Base-by-base conservation (phyloP, 2,888 invertebrate species). In the Malachius bipustulatus region DNA sequence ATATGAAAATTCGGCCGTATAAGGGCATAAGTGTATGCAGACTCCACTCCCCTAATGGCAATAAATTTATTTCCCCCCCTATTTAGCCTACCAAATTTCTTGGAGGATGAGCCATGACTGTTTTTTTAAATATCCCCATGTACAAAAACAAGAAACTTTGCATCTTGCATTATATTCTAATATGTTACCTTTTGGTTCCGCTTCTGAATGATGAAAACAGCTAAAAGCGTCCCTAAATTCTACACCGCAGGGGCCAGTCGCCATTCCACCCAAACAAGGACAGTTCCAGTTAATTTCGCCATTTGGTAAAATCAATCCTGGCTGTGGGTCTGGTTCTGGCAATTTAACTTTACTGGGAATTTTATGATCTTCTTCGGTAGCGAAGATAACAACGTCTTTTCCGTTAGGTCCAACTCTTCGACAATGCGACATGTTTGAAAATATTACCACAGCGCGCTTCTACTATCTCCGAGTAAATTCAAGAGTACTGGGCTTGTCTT, bases 201-300 rank as follows among this genome's bases (percentile, higher is more conserved):
- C 80, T 38, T 74, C 74, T 45, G 87, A 88, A 62, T 88, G 84
- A 59, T 94, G 93, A 60, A 94, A 94, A 63, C 96, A 96, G 16
- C 87, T 81, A 62, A 96, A 93, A 2, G 94, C 91, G 47, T 90
- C 84, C 27, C 94, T 70, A 64, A 96, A 96, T 60, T 90, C 82
- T 9, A 82, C 71, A 1, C 91, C 94, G 60, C 96, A 96, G 1
- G 96, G 94, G 0, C 96, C 94, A 0, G 89, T 88, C 3, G 93
- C 89, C 87, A 94, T 93, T n/a, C 91, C 91, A 9, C 94, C 94
- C 19, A 96, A 70, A 59, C 96, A 96, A 0, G 94, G 94, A 55
- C 96, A 96, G 57, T 83, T 83, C 94, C 94, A 96, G 65, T 96
- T 96, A 45, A 96, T 90, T 41, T 82, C 77, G 3, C 94, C 94